Conservation (phyloP, 2,888 invertebrate genomes). For the Antheraea yamamai region DNA sequence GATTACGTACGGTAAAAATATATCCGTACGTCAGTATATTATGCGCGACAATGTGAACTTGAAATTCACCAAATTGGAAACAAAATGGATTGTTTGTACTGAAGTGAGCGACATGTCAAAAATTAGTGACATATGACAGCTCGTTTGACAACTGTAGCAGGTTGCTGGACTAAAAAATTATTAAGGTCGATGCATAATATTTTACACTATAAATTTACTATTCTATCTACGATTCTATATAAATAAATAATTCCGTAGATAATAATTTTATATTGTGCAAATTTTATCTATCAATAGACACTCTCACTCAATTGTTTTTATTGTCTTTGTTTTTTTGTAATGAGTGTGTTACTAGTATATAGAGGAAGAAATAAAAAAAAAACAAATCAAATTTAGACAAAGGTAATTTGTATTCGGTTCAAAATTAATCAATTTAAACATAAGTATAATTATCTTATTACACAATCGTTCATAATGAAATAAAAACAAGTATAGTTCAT, state of each 20-base stretch:
- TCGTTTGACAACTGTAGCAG: neutral
- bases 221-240: neutral
- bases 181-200: neutral
- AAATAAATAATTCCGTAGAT: neutral
- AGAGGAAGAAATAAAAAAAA: neutral
- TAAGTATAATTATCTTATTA: neutral
- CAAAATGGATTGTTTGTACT: conserved; percentile 58
- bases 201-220: neutral
- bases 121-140: conserved; percentile 27
- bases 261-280: neutral
- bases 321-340: neutral
- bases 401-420: neutral
- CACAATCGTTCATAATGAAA: conserved; percentile 24
- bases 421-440: conserved; percentile 22
- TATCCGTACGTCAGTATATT: conserved; percentile 53
- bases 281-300: neutral
- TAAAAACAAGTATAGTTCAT: conserved; percentile 49
- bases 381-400: neutral
- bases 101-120: conserved; percentile 44
- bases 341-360: neutral
- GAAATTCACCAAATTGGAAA: conserved; percentile 47
- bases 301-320: neutral
- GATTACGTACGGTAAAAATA: conserved; percentile 56
- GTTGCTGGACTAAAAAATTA: neutral
- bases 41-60: conserved; percentile 57